A percentile compares a stretch with the other conserved stretches of the same genome.
These are phyloP conservation scores for Macrocentrus cingulum DNA, from an alignment of 1,140 invertebrate species.

Conservation along the genomic window DNA sequence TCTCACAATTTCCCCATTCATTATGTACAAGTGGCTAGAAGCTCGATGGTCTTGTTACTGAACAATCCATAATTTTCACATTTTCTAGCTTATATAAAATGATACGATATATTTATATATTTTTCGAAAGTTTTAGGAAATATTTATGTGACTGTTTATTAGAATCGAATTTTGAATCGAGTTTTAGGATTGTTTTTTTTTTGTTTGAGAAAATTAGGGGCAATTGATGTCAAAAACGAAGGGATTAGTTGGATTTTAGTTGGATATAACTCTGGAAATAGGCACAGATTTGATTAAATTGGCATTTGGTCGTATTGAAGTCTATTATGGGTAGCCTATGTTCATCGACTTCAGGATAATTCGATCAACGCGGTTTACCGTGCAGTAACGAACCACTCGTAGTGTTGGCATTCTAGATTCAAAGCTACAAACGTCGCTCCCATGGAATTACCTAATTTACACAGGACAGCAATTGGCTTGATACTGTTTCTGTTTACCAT, in stretches of 20 bases:
- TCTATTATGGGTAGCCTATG: slow-evolving; percentile 1
- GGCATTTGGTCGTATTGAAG: background rate
- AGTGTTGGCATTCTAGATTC: background rate
- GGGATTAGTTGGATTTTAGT: no score
- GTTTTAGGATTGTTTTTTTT: no score
- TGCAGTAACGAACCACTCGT: slow-evolving; percentile 15
- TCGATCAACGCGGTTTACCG: slow-evolving; percentile 10
- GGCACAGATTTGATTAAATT: no score
- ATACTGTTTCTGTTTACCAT: no score
- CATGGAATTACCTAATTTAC: background rate
- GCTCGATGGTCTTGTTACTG: background rate
- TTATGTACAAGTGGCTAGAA: slow-evolving; percentile 26
- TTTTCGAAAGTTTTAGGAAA: no score
- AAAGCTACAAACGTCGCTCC: background rate
- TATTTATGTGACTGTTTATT: no score
- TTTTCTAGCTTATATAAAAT: background rate
- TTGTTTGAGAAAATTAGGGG: no score
- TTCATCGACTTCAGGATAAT: slow-evolving; percentile 4
- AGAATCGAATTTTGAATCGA: no score
- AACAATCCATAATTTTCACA: slow-evolving; percentile 3
- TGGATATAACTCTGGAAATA: no score
- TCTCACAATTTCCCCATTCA: slow-evolving; percentile 45
- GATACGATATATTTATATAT: no score
- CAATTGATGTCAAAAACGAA: no score
- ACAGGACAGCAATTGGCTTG: background rate